Percentiles rank a stretch among this genome's conserved stretches.
Conservation (phyloP, 2,797 vertebrate species). For the Melanotaenia nigrans region DNA sequence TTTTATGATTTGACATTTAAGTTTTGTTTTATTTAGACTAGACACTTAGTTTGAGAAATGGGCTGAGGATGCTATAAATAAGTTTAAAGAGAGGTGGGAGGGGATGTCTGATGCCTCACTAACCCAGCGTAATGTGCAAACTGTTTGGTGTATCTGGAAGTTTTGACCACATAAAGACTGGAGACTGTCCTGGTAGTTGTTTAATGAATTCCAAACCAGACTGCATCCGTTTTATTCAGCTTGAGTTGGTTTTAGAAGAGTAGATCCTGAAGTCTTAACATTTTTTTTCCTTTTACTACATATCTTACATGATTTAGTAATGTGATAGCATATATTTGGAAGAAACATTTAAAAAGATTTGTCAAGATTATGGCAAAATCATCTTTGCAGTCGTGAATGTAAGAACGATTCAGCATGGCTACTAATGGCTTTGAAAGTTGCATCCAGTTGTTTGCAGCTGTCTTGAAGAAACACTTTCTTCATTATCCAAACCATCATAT, state of each 20-base stretch:
- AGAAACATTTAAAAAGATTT: neutral
- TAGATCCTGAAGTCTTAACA: neutral
- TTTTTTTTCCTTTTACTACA: neutral
- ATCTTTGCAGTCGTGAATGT: neutral
- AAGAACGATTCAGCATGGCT: slow-evolving; percentile 3
- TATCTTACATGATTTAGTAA: neutral
- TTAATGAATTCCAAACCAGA: slow-evolving; percentile 46
- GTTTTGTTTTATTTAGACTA: slow-evolving; percentile 43
- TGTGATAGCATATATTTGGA: neutral
- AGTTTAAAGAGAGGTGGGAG: slow-evolving; percentile 35
- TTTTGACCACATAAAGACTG: slow-evolving; percentile 43
- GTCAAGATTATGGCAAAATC: neutral
- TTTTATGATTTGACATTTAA: slow-evolving; percentile 37
- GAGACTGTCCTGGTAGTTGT: slow-evolving; percentile 38
- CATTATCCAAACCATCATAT: slow-evolving; percentile 15
- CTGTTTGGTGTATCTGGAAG: slow-evolving; percentile 31
- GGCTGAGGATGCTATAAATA: slow-evolving; percentile 44
- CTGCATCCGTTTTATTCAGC: slow-evolving; percentile 23
- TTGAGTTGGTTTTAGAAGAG: slow-evolving; percentile 8
- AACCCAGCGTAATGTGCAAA: slow-evolving; percentile 39
- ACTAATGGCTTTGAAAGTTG: slow-evolving; percentile 16
- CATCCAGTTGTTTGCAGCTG: slow-evolving; percentile 33
- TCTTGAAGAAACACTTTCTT: slow-evolving; percentile 21
- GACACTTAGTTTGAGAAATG: slow-evolving; percentile 57
- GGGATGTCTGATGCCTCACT: slow-evolving; percentile 29